Base-by-base conservation (phyloP, 1,140 invertebrate species). In the Drosophila biarmipes region DNA sequence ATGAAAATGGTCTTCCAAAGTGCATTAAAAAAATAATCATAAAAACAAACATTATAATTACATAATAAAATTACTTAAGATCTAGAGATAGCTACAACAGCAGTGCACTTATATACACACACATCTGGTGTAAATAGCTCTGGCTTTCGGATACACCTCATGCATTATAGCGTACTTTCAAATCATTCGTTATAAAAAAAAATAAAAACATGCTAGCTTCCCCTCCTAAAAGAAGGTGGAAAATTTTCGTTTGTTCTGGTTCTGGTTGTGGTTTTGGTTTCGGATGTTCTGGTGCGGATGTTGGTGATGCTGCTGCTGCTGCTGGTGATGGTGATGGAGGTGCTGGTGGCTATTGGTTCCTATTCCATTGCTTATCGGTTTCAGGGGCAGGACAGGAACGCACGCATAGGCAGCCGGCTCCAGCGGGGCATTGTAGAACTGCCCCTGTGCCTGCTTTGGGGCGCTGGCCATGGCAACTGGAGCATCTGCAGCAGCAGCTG, bases 171-270 rank as follows among this genome's bases (percentile, higher is more conserved):
- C 24, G 24, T 10, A 29, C 35, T 8, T 14, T 11, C 29, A 51
- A 34, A 54, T 54, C 35, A 24, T 40, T 53, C 14, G 17, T 19
- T 46, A 17, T 46, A 17, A 49, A 52, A 58, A 37, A 17, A 49
- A 49, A n/a, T 8, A 15, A 38, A 34, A 17, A 17, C 29, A 27
- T 15, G 15, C 15, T 40, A 34, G 12, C 37, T 45, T 0, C 14
- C 27, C 17, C 10, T 8, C 29, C 27, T 52, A 67, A 29, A 67
- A 67, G 73, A 91, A 91, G 35, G 90, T 91, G 55, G 90, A 91
- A 79, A 91, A 91, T 52, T 91, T 91, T 53, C 90, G 82, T 71
- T 91, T 91, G 63, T 91, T 91, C 48, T 90, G 86, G 52, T 75
- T 77, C 31, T 79, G 51, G 34, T 54, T 38, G 6, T 21, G 42